Percentiles rank a stretch among this genome's conserved stretches.
Conservation (phyloP, 2,888 invertebrate species). For the Tetheella fluctuosa region DNA sequence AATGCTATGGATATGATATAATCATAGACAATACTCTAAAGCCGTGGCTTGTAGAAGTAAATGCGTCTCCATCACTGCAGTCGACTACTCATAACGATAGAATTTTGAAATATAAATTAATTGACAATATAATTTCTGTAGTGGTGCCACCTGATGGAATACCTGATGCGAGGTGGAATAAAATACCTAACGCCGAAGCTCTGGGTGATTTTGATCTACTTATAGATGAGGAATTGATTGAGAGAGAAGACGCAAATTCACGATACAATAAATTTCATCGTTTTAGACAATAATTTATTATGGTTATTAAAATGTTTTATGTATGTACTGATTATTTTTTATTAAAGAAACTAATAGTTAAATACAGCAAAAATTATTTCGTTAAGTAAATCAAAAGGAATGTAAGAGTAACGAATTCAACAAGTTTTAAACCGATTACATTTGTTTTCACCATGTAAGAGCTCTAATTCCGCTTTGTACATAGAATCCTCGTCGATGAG, state of each 20-base stretch:
- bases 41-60: slow-evolving; percentile 97
- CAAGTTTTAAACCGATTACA: slow-evolving; percentile 12
- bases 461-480: slow-evolving; percentile 78
- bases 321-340: slow-evolving; percentile 11
- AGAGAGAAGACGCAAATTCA: slow-evolving; percentile 84
- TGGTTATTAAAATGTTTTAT: background rate
- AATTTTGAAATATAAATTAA: slow-evolving; percentile 96
- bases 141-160: slow-evolving; percentile 94
- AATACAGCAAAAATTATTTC: no score
- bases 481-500: slow-evolving; percentile 89
- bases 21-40: slow-evolving; percentile 97
- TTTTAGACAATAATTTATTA: slow-evolving; percentile 29
- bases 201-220: slow-evolving; percentile 93
- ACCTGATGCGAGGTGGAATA: slow-evolving; percentile 96
- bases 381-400: background rate
- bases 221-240: slow-evolving; percentile 92
- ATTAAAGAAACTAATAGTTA: slow-evolving; percentile 17
- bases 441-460: slow-evolving; percentile 38
- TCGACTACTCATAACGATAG: slow-evolving; percentile 97
- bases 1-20: slow-evolving; percentile 98
- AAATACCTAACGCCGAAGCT: slow-evolving; percentile 89
- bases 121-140: slow-evolving; percentile 96
- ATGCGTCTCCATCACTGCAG: slow-evolving; percentile 97
- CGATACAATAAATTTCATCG: slow-evolving; percentile 56
- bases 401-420: background rate